Percentiles rank a stretch among this genome's conserved stretches.
phyloP scores from a whole-genome alignment of 2,797 vertebrate genomes.

The Amphiprion clarkii region DNA sequence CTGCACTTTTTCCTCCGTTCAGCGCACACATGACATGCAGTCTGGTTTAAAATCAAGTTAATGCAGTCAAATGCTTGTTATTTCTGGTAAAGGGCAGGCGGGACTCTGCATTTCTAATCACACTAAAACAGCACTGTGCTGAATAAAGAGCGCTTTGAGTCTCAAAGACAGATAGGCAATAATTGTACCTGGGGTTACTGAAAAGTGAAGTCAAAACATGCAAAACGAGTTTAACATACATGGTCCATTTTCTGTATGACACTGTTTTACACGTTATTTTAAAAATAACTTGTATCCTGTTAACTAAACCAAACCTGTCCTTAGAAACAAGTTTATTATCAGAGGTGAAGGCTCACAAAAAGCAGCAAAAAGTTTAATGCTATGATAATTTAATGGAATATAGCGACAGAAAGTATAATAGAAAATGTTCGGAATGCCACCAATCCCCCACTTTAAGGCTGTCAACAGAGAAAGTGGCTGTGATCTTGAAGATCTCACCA shows the following conservation, averaged over 20 bases:
- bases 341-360: neutral
- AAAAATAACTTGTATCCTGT: neutral
- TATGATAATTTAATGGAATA: slow-evolving; percentile 14
- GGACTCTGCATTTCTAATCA: slow-evolving; percentile 72
- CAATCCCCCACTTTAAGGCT: slow-evolving; percentile 25
- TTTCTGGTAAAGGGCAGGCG: slow-evolving; percentile 79
- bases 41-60: slow-evolving; percentile 69
- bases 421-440: slow-evolving; percentile 41
- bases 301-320: slow-evolving; percentile 8
- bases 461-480: slow-evolving; percentile 64
- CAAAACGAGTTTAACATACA: slow-evolving; percentile 1
- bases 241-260: neutral
- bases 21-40: slow-evolving; percentile 14
- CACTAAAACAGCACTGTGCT: slow-evolving; percentile 71
- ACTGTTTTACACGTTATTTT: neutral
- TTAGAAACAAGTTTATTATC: neutral
- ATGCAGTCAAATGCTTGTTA: slow-evolving; percentile 77
- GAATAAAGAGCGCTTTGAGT: slow-evolving; percentile 63
- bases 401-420: slow-evolving; percentile 25
- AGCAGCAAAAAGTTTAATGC: neutral
- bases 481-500: slow-evolving; percentile 79
- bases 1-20: slow-evolving; percentile 71
- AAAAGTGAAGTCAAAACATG: slow-evolving; percentile 1
- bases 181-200: slow-evolving; percentile 24
- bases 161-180: slow-evolving; percentile 37